Evolutionary conservation across 2,797 vertebrate species (phyloP), one percentile per base, ranked within the genome.

Genomic region (Myotis planiceps): DNA sequence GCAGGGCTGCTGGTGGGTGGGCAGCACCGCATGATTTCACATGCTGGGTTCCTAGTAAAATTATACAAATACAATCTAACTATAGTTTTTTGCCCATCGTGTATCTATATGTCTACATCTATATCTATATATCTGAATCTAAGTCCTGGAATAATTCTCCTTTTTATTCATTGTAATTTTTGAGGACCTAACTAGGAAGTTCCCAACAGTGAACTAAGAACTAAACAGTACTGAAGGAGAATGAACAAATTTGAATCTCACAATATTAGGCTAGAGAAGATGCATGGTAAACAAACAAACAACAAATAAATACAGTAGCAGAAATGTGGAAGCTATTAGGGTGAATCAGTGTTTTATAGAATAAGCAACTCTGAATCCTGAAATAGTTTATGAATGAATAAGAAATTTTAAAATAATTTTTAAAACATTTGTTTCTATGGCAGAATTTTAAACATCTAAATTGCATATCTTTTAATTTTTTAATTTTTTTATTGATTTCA

Each of bases 141-240:
- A 32, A 82, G 32, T 82, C 3, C 18, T 63, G 29, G 39, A 32
- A 65, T 63, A 13, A 6, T 45, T 82, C 3, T 81, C 23, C 45
- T 23, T 65, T 47, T 80, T 81, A 63, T 15, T 65, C 45, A 32
- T 75, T 32, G 32, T 9, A 65, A 6, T 15, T 47, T 65, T 65
- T 82, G 58, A 82, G n/a, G 39, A 9, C 47, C 29, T 65, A 47
- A 12, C n/a, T 81, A 32, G 39, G 55, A 25, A 21, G 19, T 82
- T 82, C 19, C 55, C 72, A 72, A 49, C 27, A 90, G 53, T 68
- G 69, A 92, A 51, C 42, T 91, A 88, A 78, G 32, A 27, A 69
- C 53, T n/a, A 25, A 3, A 27, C 2, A 65, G 2, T 81, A 51
- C 3, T 58, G 45, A 82, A 42, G 3, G 42, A 63, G 10, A 45